A percentile compares a stretch with the other conserved stretches of the same genome.
Evolutionary conservation across 30 jellyfish, hydroid and myxozoan genomes (phyloP).

Genomic region (Hydra vulgaris): DNA sequence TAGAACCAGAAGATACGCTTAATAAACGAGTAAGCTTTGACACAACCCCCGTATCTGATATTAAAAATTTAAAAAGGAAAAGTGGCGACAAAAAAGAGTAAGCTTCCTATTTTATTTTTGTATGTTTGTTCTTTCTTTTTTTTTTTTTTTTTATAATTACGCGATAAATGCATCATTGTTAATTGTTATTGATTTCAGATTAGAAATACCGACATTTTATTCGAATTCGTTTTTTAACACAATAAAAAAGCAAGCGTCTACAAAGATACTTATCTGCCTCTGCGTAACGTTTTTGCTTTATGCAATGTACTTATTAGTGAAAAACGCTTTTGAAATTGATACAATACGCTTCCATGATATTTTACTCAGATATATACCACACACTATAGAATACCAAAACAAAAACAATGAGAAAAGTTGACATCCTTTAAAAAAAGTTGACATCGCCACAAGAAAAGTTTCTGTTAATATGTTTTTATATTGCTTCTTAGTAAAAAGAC

Average conservation of each 20-base stretch:
- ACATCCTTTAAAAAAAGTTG: neutral
- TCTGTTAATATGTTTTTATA: no score
- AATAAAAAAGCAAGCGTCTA: neutral
- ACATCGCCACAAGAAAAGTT: neutral
- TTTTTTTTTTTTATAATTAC: neutral
- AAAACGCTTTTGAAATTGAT: slow-evolving; percentile 20
- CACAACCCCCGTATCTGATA: neutral
- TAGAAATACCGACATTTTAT: neutral
- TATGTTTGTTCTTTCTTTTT: neutral
- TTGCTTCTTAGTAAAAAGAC: no score
- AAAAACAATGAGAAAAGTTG: neutral
- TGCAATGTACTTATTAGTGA: neutral
- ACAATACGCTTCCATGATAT: slow-evolving; percentile 22
- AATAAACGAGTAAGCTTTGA: slow-evolving; percentile 28
- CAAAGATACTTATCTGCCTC: neutral
- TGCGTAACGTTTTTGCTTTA: slow-evolving; percentile 6
- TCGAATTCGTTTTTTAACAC: neutral
- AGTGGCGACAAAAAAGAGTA: neutral
- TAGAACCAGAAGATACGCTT: neutral
- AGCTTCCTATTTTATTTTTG: neutral
- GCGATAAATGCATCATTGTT: neutral
- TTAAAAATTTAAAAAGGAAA: neutral
- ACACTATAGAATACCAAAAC: slow-evolving; percentile 20
- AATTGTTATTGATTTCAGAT: neutral
- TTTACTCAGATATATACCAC: slow-evolving; percentile 23